phyloP scores from a whole-genome alignment of 2,113 vertebrate genomes.

The Hydropotes inermis region DNA sequence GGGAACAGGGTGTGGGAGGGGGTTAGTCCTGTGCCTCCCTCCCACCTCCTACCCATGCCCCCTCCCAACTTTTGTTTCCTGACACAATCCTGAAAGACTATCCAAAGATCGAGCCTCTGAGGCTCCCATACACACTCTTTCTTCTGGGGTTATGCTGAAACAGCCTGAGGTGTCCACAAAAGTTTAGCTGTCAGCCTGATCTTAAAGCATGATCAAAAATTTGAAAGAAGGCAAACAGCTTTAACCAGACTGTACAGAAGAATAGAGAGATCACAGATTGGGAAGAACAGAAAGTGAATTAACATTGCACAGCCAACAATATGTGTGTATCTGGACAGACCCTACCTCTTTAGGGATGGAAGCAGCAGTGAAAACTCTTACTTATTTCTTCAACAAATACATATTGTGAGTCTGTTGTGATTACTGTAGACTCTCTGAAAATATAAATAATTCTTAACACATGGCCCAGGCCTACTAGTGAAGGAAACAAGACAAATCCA shows the following conservation, averaged over 20 bases:
- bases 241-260: background rate
- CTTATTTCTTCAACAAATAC: slow-evolving; percentile 6
- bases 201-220: background rate
- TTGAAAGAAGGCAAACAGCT: slow-evolving; percentile 25
- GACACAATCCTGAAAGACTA: background rate
- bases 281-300: background rate
- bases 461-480: background rate
- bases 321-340: background rate
- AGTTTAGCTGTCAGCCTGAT: background rate
- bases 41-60: background rate
- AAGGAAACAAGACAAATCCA: slow-evolving; percentile 4
- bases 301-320: background rate
- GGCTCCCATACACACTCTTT: background rate
- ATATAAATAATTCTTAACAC: background rate
- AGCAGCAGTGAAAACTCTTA: background rate
- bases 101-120: background rate
- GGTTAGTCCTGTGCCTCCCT: background rate
- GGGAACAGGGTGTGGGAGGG: background rate
- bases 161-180: background rate
- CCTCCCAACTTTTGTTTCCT: background rate
- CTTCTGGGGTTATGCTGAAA: background rate
- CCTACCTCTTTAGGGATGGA: background rate
- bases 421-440: background rate
- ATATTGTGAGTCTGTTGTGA: background rate
- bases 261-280: background rate